Conservation (phyloP, 1,140 invertebrate genomes). For the Magallana ariakensis region DNA sequence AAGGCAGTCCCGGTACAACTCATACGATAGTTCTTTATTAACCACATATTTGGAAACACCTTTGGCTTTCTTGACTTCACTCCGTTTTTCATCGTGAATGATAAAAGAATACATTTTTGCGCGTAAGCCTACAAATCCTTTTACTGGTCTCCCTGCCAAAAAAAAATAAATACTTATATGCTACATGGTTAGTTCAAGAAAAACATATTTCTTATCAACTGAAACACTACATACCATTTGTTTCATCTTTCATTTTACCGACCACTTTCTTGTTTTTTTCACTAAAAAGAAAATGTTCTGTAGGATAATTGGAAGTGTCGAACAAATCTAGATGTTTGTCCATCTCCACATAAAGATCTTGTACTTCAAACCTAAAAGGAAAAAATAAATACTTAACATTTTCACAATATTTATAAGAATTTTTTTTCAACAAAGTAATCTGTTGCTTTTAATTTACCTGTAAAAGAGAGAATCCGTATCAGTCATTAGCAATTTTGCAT, state of each 20-base stretch:
- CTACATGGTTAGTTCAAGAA: too few species aligned
- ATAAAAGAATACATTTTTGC: conserved; percentile 49
- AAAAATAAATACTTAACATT: too few species aligned
- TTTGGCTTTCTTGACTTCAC: too few species aligned
- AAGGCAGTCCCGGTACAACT: conserved; percentile 4
- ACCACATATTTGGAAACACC: too few species aligned
- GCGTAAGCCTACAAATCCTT: conserved; percentile 43
- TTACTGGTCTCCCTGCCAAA: neutral
- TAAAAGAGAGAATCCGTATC: conserved; percentile 80
- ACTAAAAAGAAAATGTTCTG: conserved; percentile 61
- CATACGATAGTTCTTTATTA: too few species aligned
- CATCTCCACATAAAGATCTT: conserved; percentile 63
- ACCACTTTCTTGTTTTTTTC: conserved; percentile 80
- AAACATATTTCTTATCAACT: neutral
- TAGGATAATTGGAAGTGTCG: conserved; percentile 64
- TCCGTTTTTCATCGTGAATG: neutral
- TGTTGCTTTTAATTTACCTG: conserved; percentile 61
- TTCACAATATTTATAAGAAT: too few species aligned
- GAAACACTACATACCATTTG: conserved; percentile 62
- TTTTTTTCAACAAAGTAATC: too few species aligned
- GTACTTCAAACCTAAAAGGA: neutral
- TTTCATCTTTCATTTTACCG: conserved; percentile 82
- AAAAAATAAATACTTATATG: too few species aligned
- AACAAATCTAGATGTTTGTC: conserved; percentile 56
- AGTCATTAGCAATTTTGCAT: conserved; percentile 73